Evolutionary conservation across 2,797 vertebrate species (phyloP), one percentile per base, ranked within the genome.

Genomic region (Hippopotamyrus pictus): DNA sequence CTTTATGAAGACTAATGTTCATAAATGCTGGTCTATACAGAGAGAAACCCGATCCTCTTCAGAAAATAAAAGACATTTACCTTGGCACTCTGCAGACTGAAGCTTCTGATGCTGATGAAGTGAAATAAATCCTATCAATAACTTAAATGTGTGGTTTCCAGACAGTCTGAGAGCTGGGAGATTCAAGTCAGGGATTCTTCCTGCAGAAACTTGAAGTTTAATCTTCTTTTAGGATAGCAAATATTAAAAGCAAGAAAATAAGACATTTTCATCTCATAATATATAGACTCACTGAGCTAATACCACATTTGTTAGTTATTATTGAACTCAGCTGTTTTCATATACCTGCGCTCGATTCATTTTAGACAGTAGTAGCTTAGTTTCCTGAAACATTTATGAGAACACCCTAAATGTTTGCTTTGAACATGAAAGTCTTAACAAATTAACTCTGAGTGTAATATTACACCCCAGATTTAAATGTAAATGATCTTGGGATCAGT

Each of bases 21-120:
- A 22, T 89, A 90, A 92, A 90, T 50, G 94, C 91, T 92, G 95
- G 92, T 94, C 88, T 91, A 92, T 93, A 91, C 50, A 50, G 62
- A 79, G 82, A 91, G 92, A 91, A 93, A 88, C 86, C 53, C 90
- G 69, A 54, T 84, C 89, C 90, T 91, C 41, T 92, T 91, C 92
- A 92, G 95, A 96, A 96, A 96, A 95, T 95, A 95, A 95, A 95
- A 94, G 95, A 95, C 96, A 95, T 96, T 96, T 95, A 93, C 93
- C 94, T 96, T 96, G 96, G 95, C 94, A 92, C 91, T 7, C 22
- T 90, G 59, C 90, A 57, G 48, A 90, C 92, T 95, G 94, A 91
- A 92, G 92, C 90, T 89, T 95, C 94, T 95, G 94, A 95, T 95
- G 94, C 94, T 94, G 94, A 95, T 94, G 93, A 95, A 94, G 94